phyloP scores from a whole-genome alignment of 2,113 vertebrate species.

The Noctilio leporinus region DNA sequence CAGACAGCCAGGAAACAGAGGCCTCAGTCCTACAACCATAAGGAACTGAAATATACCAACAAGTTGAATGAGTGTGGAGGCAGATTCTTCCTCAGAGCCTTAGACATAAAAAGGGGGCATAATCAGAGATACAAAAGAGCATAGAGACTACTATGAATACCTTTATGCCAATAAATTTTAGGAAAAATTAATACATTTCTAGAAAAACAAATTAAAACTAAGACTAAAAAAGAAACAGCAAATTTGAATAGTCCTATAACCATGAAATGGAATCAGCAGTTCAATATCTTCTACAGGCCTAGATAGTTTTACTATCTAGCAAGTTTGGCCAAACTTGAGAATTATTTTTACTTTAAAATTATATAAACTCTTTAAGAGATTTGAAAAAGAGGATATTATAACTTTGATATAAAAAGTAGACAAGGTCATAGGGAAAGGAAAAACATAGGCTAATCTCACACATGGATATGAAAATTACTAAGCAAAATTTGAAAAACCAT shows the following conservation, averaged over 20 bases:
- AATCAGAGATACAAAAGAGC: background rate
- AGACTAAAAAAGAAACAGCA: background rate
- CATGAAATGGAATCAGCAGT: background rate
- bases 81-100: background rate
- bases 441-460: background rate
- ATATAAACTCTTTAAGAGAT: background rate
- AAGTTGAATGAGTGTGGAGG: background rate
- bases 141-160: background rate
- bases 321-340: background rate
- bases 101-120: background rate
- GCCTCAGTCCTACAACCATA: background rate
- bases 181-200: background rate
- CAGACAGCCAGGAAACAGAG: background rate
- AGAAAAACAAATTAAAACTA: background rate
- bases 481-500: background rate
- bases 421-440: background rate
- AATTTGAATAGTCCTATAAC: background rate
- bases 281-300: background rate
- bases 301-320: background rate
- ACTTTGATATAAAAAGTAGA: background rate
- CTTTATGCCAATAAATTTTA: background rate
- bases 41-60: background rate
- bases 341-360: slow-evolving; percentile 9
- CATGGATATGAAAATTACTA: background rate
- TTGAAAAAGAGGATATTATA: background rate